Evolutionary conservation across 2,113 vertebrate species (phyloP).

Genomic region (Ivindomyrus marchei): DNA sequence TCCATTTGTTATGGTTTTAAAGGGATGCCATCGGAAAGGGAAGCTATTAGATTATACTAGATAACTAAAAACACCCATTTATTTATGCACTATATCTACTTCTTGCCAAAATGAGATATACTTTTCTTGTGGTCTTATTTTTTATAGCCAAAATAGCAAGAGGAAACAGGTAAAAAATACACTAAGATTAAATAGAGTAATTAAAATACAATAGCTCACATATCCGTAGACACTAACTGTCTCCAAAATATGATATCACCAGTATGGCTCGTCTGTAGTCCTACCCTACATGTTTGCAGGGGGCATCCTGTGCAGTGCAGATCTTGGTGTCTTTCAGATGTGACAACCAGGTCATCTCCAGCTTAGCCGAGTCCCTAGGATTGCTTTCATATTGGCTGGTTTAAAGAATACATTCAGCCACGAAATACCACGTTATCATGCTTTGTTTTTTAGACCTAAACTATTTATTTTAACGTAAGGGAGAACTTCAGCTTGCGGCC

Average conservation of each 20-base stretch:
- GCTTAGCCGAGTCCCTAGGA: not conserved
- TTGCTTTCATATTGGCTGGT: not conserved
- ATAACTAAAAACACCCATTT: slow-evolving; percentile 38
- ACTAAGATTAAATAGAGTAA: slow-evolving; percentile 28
- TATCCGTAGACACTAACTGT: slow-evolving; percentile 15
- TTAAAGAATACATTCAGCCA: not conserved
- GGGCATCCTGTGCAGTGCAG: not conserved
- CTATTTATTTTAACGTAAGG: slow-evolving; percentile 5
- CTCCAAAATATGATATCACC: slow-evolving; percentile 22
- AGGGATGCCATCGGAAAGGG: slow-evolving; percentile 36
- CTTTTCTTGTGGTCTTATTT: slow-evolving; percentile 63
- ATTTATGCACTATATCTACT: slow-evolving; percentile 70
- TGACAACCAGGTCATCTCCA: slow-evolving; percentile 14
- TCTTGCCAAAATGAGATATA: slow-evolving; percentile 75
- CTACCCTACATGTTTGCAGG: slow-evolving; percentile 4
- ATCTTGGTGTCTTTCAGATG: slow-evolving; percentile 20
- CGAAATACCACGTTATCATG: not conserved
- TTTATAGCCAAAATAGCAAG: slow-evolving; percentile 63
- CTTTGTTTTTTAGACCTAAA: slow-evolving; percentile 11
- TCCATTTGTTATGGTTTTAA: slow-evolving; percentile 47
- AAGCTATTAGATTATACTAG: slow-evolving; percentile 51
- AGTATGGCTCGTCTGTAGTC: slow-evolving; percentile 21
- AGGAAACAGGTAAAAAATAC: slow-evolving; percentile 26
- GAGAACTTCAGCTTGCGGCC: not conserved
- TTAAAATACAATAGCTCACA: slow-evolving; percentile 16